Evolutionary conservation across 2,113 vertebrate species (phyloP), one percentile per base, ranked within the genome.

Genomic region (Thunnus maccoyii): DNA sequence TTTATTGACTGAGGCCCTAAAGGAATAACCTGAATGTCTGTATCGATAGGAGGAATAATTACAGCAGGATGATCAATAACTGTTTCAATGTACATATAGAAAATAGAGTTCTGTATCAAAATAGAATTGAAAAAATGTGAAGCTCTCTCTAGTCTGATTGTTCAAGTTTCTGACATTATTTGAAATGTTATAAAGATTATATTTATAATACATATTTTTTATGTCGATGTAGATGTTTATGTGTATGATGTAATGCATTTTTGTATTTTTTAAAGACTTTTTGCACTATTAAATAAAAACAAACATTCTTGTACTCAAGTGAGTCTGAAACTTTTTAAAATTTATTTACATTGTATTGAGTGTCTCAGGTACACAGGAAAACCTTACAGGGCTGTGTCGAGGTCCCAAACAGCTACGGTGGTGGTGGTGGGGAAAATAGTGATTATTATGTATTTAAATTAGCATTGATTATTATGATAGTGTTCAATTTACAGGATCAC

Each of bases 261-360:
- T 3, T 62, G 32, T 17, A 44, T 54, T 55, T 22, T 18, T 72
- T n/a, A 14, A 20, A 22, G 14, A 41, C 48, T 52, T 27, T 18
- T 27, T 52, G 36, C 16, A 18, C 1, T n/a, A 62, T 57, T 50
- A 30, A 80, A 71, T 30, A 67, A 55, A 58, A 22, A 63, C 16
- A 56, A 51, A 16, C 20, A 10, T 74, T 20, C 32, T 41, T 41
- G 36, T 41, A 41, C 36, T 41, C 36, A 41, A 8, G 36, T 41
- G 16, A 55, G 51, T 75, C 52, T 56, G 72, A 89, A 70, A 75
- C 54, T 6, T 76, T 64, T 88, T 67, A 17, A 86, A 76, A 83
- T 93, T 88, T 94, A 94, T 93, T 94, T 91, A 93, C 83, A 90
- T 56, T 84, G 79, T 77, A 78, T 47, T 70, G 82, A 82, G 62